These are phyloP conservation scores for Scaptomyza cyrtandrae DNA, from an alignment of 2,888 invertebrate species.

Conservation along the genomic window DNA sequence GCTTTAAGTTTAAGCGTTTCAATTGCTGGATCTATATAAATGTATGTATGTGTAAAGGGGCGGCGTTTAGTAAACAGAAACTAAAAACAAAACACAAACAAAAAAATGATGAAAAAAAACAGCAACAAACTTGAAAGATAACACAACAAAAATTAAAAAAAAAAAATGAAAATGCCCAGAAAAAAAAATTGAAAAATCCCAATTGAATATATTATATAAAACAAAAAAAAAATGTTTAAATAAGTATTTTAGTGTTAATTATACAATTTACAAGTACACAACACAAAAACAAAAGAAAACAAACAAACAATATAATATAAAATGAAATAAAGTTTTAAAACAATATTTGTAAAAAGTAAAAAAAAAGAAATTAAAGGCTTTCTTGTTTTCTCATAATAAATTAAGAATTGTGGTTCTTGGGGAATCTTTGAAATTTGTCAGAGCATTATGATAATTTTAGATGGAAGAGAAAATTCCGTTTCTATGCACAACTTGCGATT, in stretches of 20 bases:
- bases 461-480: too few species aligned
- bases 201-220: conserved; percentile 68
- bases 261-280: conserved; percentile 83
- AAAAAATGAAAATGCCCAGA: conserved; percentile 36
- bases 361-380: not conserved
- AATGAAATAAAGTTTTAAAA: conserved; percentile 84
- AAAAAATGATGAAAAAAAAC: conserved; percentile 26
- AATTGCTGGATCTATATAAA: conserved; percentile 65
- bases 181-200: conserved; percentile 59
- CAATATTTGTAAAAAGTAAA: conserved; percentile 84
- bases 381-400: not conserved
- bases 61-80: conserved; percentile 62
- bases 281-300: conserved; percentile 57
- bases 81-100: conserved; percentile 28
- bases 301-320: conserved; percentile 77
- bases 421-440: too few species aligned
- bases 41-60: conserved; percentile 51
- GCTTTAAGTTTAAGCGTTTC: conserved; percentile 73
- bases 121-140: conserved; percentile 41
- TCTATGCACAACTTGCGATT: too few species aligned
- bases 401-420: too few species aligned
- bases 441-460: too few species aligned
- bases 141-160: conserved; percentile 16
- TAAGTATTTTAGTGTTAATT: conserved; percentile 84
- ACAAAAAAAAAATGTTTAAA: conserved; percentile 76